Conservation (phyloP, 2,888 invertebrate species). For the Colostygia pectinataria region DNA sequence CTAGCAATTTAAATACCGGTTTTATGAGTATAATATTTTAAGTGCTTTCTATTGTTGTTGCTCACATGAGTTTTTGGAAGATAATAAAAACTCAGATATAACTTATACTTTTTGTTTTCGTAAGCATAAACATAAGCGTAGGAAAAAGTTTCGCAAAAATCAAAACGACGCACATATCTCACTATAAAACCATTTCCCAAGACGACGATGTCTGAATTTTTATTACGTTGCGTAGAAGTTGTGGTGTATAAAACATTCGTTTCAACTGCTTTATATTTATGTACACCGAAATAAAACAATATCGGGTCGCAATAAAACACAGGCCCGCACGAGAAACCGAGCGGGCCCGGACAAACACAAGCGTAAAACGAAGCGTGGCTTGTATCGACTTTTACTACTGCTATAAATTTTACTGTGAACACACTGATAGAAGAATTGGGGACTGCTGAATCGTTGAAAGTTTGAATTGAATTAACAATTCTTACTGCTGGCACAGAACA, state of each 20-base stretch:
- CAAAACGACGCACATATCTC: too few species aligned
- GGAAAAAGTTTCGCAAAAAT: too few species aligned
- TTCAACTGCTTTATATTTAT: constrained; percentile 16
- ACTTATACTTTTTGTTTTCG: too few species aligned
- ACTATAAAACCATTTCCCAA: not conserved
- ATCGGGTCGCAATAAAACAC: constrained; percentile 25
- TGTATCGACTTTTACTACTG: constrained; percentile 19
- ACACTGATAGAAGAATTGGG: not conserved
- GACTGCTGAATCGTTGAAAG: not conserved
- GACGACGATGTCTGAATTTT: constrained; percentile 1
- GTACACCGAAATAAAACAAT: constrained; percentile 26
- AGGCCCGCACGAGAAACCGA: constrained; percentile 12
- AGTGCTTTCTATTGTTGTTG: too few species aligned
- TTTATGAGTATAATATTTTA: too few species aligned
- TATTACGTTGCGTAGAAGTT: constrained; percentile 2
- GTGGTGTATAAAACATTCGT: constrained; percentile 9
- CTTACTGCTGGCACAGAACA: too few species aligned
- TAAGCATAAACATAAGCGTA: too few species aligned
- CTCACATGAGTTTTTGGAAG: too few species aligned
- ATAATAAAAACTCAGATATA: too few species aligned
- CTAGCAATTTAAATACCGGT: too few species aligned
- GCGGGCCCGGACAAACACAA: constrained; percentile 1
- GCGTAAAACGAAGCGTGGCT: constrained; percentile 13
- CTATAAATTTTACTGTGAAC: constrained; percentile 12
- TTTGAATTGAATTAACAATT: too few species aligned